phyloP scores from a whole-genome alignment of 2,797 vertebrate species.

The Mormyrus proboscirostris region DNA sequence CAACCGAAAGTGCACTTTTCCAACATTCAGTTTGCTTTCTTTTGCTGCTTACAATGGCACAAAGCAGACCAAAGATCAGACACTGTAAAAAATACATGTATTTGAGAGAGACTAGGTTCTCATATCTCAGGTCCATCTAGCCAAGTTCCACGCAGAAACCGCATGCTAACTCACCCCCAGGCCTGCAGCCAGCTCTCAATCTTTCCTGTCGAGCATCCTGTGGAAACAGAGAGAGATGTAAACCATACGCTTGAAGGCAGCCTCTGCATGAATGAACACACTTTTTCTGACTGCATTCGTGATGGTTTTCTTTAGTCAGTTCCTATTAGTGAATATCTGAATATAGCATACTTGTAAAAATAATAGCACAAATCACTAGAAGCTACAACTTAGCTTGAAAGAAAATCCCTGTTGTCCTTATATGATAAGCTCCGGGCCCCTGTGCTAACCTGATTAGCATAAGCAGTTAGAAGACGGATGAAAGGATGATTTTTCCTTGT shows the following conservation, averaged over 20 bases:
- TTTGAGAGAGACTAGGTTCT: not conserved
- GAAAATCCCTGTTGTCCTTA: not conserved
- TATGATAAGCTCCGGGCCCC: not conserved
- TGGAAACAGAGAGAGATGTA: conserved; percentile 52
- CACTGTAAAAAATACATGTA: not conserved
- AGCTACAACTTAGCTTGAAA: not conserved
- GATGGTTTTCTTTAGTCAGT: not conserved
- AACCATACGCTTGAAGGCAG: conserved; percentile 20
- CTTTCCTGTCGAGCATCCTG: conserved; percentile 69
- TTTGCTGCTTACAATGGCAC: not conserved
- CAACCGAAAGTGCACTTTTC: not conserved
- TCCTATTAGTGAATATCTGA: not conserved
- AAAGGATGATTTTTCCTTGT: not conserved
- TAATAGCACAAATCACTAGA: not conserved
- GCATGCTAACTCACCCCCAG: conserved; percentile 69
- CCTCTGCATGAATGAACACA: not conserved
- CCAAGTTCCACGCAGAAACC: not conserved
- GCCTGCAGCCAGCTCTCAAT: conserved; percentile 77
- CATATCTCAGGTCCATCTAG: not conserved
- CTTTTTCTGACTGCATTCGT: not conserved
- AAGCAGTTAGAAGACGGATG: not conserved
- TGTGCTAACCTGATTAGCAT: no score
- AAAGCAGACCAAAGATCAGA: not conserved
- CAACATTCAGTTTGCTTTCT: not conserved
- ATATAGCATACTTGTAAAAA: not conserved